Conservation (phyloP, 2,888 invertebrate genomes). For the Rhaphigaster nebulosa region DNA sequence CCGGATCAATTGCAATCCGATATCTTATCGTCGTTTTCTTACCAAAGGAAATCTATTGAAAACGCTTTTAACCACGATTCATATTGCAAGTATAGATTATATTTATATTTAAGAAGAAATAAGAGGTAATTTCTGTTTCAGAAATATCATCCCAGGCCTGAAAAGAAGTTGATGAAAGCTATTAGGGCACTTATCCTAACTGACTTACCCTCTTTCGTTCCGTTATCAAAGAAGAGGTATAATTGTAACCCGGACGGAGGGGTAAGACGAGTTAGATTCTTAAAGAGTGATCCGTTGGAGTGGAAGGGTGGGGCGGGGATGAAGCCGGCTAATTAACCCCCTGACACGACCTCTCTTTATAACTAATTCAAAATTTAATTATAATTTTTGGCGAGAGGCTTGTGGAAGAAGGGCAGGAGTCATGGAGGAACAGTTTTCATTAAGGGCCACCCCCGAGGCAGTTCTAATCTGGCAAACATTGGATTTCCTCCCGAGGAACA, state of each 20-base stretch:
- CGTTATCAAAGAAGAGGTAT: slow-evolving; percentile 29
- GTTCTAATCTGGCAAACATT: slow-evolving; percentile 61
- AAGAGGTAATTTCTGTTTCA: background rate
- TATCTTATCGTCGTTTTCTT: too few relatives aligned
- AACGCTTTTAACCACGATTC: too few relatives aligned
- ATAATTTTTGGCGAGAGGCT: slow-evolving; percentile 62
- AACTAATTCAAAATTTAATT: slow-evolving; percentile 65
- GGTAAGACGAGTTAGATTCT: background rate
- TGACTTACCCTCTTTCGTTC: background rate
- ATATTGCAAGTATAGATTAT: too few relatives aligned
- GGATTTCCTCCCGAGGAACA: slow-evolving; percentile 52
- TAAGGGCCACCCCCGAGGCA: slow-evolving; percentile 56
- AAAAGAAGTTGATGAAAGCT: slow-evolving; percentile 16
- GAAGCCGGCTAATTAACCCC: slow-evolving; percentile 63
- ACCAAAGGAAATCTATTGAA: too few relatives aligned
- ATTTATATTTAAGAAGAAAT: too few relatives aligned
- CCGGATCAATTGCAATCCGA: too few relatives aligned
- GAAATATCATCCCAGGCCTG: background rate
- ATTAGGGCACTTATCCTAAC: background rate
- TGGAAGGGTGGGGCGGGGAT: slow-evolving; percentile 15
- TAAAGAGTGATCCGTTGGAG: slow-evolving; percentile 18
- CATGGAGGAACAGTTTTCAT: slow-evolving; percentile 59
- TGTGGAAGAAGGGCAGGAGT: slow-evolving; percentile 49
- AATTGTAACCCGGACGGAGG: background rate
- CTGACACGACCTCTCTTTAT: slow-evolving; percentile 63